These are phyloP conservation scores for Ceratotherium simum DNA, from an alignment of 2,113 vertebrate genomes.

Conservation along the genomic window DNA sequence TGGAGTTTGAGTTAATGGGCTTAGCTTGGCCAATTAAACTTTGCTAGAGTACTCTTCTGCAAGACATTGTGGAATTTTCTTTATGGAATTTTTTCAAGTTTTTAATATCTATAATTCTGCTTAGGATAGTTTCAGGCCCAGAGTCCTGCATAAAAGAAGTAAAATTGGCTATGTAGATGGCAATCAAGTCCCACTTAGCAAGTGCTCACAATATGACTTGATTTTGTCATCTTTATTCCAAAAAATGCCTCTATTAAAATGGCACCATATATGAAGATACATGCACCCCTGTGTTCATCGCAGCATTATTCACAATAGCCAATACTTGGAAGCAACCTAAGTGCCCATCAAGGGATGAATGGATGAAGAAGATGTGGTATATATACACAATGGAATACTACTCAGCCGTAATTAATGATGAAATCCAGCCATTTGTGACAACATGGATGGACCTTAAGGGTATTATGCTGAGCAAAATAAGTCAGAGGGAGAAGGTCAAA, in stretches of 20 bases:
- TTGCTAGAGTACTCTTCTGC: background rate
- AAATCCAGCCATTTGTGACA: no score
- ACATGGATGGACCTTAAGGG: no score
- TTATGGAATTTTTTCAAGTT: background rate
- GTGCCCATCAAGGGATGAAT: no score
- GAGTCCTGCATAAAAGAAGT: background rate
- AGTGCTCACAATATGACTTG: background rate
- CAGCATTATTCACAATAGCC: no score
- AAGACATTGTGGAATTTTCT: background rate
- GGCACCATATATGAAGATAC: background rate
- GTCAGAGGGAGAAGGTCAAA: no score
- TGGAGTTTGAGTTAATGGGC: background rate
- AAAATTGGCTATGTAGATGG: background rate
- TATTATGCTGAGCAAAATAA: no score
- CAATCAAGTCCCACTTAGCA: background rate
- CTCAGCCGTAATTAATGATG: no score
- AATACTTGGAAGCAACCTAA: no score
- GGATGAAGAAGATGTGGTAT: no score
- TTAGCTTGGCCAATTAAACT: background rate
- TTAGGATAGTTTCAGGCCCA: background rate
- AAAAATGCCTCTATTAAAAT: constrained; percentile 19
- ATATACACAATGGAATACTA: no score
- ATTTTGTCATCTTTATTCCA: constrained; percentile 28
- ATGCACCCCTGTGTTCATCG: no score
- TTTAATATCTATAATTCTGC: background rate